Evolutionary conservation across 2,113 vertebrate genomes (phyloP).

Genomic region (Eonycteris spelaea): DNA sequence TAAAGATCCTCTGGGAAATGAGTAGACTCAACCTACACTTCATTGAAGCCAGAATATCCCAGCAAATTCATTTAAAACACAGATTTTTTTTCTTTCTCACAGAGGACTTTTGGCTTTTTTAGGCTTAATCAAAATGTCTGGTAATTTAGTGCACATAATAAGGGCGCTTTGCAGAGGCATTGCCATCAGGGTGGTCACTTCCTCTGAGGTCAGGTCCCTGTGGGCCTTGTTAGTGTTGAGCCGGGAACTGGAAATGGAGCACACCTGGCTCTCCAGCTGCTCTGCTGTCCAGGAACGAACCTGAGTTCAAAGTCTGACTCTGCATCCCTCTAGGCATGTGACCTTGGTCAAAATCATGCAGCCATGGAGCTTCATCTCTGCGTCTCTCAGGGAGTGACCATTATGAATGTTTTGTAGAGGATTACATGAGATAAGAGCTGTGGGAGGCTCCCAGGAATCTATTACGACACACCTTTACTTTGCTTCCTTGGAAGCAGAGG

Average conservation of each 20-base stretch:
- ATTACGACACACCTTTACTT: neutral
- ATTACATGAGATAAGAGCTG: neutral
- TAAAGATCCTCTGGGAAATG: neutral
- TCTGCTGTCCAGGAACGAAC: neutral
- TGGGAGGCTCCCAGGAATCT: neutral
- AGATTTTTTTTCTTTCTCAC: conserved; percentile 38
- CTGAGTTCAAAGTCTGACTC: neutral
- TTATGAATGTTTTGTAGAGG: neutral
- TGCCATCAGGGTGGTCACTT: conserved; percentile 18
- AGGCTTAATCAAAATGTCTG: conserved; percentile 23
- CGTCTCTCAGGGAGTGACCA: neutral
- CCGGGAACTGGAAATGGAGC: neutral
- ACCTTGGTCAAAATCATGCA: neutral
- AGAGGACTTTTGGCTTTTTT: conserved; percentile 9
- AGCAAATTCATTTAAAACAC: conserved; percentile 54
- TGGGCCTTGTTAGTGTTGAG: neutral
- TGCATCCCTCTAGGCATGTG: neutral
- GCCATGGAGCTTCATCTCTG: neutral
- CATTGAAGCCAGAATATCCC: conserved; percentile 36
- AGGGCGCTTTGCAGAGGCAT: neutral
- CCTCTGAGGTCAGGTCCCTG: neutral
- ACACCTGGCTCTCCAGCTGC: neutral
- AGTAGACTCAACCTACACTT: neutral
- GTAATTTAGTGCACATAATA: neutral
- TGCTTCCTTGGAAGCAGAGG: neutral